phyloP scores from a whole-genome alignment of 2,888 invertebrate species.

The Cynaeus angustus region DNA sequence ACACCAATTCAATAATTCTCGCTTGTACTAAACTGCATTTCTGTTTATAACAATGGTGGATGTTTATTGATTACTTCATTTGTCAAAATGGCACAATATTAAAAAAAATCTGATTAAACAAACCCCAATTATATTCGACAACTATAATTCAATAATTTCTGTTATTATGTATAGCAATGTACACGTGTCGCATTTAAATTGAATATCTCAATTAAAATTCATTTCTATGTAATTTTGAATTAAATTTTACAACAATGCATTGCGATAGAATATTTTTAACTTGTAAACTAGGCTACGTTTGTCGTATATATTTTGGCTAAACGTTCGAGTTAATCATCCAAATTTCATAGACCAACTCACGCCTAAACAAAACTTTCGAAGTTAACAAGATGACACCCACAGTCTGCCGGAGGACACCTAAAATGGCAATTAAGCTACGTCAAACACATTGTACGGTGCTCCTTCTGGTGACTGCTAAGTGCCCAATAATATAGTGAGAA shows the following conservation, averaged over 20 bases:
- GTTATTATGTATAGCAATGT: conserved; percentile 46
- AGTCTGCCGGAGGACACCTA: conserved; percentile 28
- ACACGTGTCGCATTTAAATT: conserved; percentile 47
- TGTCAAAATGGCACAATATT: conserved; percentile 28
- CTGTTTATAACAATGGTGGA: conserved; percentile 26
- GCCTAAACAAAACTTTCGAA: conserved; percentile 16
- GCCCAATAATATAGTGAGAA: conserved; percentile 31
- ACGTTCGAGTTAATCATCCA: conserved; percentile 1
- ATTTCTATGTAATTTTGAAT: conserved; percentile 45
- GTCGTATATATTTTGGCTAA: too few species aligned
- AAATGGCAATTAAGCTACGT: conserved; percentile 32
- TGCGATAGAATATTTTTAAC: not conserved
- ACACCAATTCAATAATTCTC: conserved; percentile 22
- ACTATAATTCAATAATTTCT: conserved; percentile 47
- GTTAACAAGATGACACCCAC: conserved; percentile 29
- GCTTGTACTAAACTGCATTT: conserved; percentile 10
- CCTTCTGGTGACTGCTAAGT: conserved; percentile 30
- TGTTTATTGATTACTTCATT: conserved; percentile 38
- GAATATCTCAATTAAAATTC: conserved; percentile 51
- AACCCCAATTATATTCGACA: conserved; percentile 48
- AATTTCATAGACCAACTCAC: conserved; percentile 13
- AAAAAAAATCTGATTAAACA: conserved; percentile 47
- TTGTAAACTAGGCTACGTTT: not conserved
- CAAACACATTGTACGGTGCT: conserved; percentile 19
- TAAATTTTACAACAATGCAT: conserved; percentile 46